A percentile compares a stretch with the other conserved stretches of the same genome.
phyloP scores from a whole-genome alignment of 2,113 vertebrate genomes.

The Hipposideros armiger region DNA sequence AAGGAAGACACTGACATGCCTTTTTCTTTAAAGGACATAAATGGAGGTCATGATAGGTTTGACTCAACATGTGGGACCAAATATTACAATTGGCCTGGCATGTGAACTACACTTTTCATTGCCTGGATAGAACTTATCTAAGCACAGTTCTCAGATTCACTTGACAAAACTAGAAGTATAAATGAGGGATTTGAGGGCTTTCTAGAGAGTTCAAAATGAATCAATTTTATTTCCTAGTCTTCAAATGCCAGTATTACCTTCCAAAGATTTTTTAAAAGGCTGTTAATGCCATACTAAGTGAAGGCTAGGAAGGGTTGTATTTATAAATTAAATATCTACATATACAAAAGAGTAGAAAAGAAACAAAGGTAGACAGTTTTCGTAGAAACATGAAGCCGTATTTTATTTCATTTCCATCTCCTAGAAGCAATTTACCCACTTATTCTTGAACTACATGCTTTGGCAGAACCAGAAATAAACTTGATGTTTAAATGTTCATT shows the following conservation, averaged over 20 bases:
- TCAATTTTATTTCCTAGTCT: background rate
- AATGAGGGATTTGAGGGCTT: background rate
- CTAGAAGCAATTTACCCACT: conserved; percentile 1
- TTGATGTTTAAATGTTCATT: conserved; percentile 14
- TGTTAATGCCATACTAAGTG: background rate
- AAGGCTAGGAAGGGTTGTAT: conserved; percentile 3
- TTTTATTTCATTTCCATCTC: conserved; percentile 54
- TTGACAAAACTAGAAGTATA: background rate
- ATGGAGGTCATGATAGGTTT: background rate
- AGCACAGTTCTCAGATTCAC: background rate
- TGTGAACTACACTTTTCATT: background rate
- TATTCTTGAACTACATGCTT: background rate
- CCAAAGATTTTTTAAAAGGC: background rate
- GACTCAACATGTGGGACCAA: background rate
- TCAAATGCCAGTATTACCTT: background rate
- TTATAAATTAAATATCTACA: background rate
- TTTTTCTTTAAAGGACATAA: background rate
- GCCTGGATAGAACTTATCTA: background rate
- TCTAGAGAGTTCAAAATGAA: background rate
- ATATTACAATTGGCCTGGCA: background rate
- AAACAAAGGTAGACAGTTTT: background rate
- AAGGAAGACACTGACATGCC: background rate
- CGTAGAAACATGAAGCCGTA: background rate
- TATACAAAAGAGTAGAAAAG: background rate
- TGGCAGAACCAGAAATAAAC: background rate